Conservation (phyloP, 2,113 vertebrate genomes). For the Pteruthius melanotis region DNA sequence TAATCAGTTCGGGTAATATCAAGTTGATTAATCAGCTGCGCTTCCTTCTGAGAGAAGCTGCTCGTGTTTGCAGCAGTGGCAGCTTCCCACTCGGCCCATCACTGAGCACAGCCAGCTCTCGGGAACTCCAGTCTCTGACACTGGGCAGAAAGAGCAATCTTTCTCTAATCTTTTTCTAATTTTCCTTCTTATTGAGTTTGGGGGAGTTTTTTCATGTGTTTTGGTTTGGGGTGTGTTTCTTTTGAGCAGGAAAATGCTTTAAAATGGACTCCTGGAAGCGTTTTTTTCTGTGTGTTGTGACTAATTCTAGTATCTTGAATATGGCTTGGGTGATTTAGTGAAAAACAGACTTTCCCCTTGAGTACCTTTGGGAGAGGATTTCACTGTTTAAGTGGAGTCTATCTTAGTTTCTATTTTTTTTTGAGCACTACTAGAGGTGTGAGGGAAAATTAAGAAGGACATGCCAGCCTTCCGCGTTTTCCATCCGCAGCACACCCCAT, state of each 20-base stretch:
- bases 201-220: not conserved
- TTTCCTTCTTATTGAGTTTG: not conserved
- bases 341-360: not conserved
- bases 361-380: not conserved
- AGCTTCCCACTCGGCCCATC: constrained; percentile 15
- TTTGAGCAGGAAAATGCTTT: not conserved
- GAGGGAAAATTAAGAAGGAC: not conserved
- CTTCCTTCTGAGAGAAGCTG: constrained; percentile 62
- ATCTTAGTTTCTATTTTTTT: not conserved
- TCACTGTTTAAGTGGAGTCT: not conserved
- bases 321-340: not conserved
- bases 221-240: not conserved
- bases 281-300: not conserved
- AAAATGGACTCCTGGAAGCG: not conserved
- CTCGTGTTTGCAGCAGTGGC: not conserved
- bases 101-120: not conserved
- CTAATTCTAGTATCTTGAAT: not conserved
- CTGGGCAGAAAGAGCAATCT: not conserved
- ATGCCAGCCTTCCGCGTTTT: not conserved
- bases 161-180: not conserved
- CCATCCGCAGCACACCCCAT: not conserved
- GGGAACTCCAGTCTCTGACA: not conserved
- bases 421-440: not conserved
- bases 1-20: constrained; percentile 78
- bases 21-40: constrained; percentile 75